Conservation (phyloP, 1,140 invertebrate genomes). For the Drosophila funebris region DNA sequence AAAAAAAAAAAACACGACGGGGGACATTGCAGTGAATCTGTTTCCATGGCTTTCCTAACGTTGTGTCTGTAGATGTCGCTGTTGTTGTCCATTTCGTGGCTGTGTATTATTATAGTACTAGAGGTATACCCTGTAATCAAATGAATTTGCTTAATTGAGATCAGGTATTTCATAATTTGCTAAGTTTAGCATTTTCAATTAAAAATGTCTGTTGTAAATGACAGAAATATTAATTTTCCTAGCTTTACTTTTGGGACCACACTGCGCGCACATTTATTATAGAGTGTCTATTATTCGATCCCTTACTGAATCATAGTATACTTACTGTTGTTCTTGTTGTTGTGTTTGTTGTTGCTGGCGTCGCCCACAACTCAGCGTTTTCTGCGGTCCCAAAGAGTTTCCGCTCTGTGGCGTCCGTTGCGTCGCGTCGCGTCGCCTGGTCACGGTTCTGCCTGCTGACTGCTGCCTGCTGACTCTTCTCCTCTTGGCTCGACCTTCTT, state of each 20-base stretch:
- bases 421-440: slow-evolving; percentile 17
- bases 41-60: background rate
- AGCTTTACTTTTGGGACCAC: background rate
- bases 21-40: slow-evolving; percentile 7
- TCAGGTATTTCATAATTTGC: too few relatives aligned
- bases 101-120: slow-evolving; percentile 18
- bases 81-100: slow-evolving; percentile 1
- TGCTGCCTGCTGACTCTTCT: background rate
- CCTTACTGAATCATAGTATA: background rate
- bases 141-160: background rate
- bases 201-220: too few relatives aligned
- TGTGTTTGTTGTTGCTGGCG: slow-evolving; percentile 20
- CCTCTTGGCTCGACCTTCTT: background rate
- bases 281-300: background rate
- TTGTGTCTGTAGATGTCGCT: background rate
- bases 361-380: slow-evolving; percentile 53
- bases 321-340: background rate
- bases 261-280: background rate
- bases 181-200: too few relatives aligned
- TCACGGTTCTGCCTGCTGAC: slow-evolving; percentile 7
- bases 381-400: slow-evolving; percentile 60
- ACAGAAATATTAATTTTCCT: too few relatives aligned
- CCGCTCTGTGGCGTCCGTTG: slow-evolving; percentile 46
- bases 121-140: background rate
- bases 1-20: slow-evolving; percentile 15